A percentile compares a stretch with the other conserved stretches of the same genome.
These are phyloP conservation scores for Ectropis crepuscularia DNA, from an alignment of 2,888 invertebrate species.

Conservation along the genomic window DNA sequence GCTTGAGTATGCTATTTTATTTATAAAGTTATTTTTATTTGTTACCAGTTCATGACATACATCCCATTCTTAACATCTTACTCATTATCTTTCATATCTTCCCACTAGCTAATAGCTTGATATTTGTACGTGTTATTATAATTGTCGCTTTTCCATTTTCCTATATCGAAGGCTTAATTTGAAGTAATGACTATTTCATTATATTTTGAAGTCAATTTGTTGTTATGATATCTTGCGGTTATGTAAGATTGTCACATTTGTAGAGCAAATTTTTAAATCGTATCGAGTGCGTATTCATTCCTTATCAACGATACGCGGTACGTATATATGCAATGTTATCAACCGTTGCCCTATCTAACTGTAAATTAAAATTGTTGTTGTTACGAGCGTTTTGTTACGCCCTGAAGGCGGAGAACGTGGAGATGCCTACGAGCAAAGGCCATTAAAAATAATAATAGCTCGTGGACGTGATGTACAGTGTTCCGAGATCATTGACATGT, in stretches of 20 bases:
- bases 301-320: slow-evolving; percentile 18
- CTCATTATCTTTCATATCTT: too few relatives aligned
- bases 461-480: slow-evolving; percentile 41
- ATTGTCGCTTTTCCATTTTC: too few relatives aligned
- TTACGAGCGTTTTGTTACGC: slow-evolving; percentile 18
- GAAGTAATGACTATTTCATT: too few relatives aligned
- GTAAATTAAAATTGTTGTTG: slow-evolving; percentile 27
- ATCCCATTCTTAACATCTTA: too few relatives aligned
- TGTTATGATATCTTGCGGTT: background rate
- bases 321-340: slow-evolving; percentile 24
- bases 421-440: slow-evolving; percentile 33
- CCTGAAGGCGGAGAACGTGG: slow-evolving; percentile 20
- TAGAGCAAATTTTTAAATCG: slow-evolving; percentile 23
- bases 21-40: background rate
- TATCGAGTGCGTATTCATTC: slow-evolving; percentile 21
- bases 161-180: too few relatives aligned
- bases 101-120: too few relatives aligned
- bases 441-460: slow-evolving; percentile 43
- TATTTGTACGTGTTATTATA: too few relatives aligned
- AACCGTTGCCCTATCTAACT: slow-evolving; percentile 18
- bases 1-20: background rate
- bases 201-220: too few relatives aligned
- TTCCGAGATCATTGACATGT: slow-evolving; percentile 59
- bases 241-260: slow-evolving; percentile 15
- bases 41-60: background rate